Base-by-base conservation (phyloP, 2,888 invertebrate genomes). In the Desoria tigrina region DNA sequence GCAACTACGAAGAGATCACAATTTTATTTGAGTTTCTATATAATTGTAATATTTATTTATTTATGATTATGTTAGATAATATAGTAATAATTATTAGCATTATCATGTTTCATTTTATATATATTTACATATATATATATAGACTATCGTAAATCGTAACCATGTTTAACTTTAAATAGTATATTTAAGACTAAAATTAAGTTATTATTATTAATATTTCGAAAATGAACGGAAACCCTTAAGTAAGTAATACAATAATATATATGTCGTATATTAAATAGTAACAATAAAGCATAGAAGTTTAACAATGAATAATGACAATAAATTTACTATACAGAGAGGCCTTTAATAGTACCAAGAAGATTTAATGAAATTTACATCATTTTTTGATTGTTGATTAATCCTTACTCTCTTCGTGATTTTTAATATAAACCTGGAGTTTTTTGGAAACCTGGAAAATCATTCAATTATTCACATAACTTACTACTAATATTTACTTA, bases 1-100 rank as follows among this genome's bases (percentile, higher is more conserved):
- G 32, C 32, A 14, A 57, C 42, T 57, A 39, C 39, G 42, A 57
- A 39, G 57, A 42, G 57, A 57, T 57, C 57, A 57, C 57, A 57
- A 57, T 57, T 57, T 57, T 57, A 57, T 57, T 57, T 57, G 57
- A 57, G 57, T 57, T 57, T 57, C 57, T 57, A 37, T 57, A 42
- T n/a, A 57, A 26, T 26, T 24, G 16, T 51, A 51, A 26, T 51
- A 55, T 55, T 28, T 55, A 28, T 55, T 32, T 55, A 11, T 26
- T 9, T 53, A 53, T 53, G 7, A 49, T 49, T 49, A 21, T 16
- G n/a, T n/a, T n/a, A n/a, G n/a, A n/a, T n/a, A n/a, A n/a, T n/a
- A n/a, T n/a, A n/a, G n/a, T n/a, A n/a, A n/a, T n/a, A n/a, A n/a
- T n/a, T n/a, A n/a, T n/a, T n/a, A n/a, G n/a, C n/a, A n/a, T n/a